Conservation (phyloP, 2,797 vertebrate genomes). For the Euthynnus affinis region DNA sequence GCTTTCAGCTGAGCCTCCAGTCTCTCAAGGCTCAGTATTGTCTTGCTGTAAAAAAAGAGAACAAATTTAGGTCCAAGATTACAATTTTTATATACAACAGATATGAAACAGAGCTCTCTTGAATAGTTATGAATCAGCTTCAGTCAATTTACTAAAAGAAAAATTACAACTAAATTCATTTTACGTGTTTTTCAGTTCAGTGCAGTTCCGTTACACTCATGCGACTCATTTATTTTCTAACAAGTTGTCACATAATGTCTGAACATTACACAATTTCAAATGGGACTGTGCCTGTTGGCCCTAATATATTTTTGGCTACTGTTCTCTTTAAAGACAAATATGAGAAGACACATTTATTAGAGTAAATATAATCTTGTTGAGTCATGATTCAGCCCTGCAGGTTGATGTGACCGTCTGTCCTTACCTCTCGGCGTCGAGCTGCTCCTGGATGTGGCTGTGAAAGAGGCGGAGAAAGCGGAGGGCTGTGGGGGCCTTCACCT, state of each 20-base stretch:
- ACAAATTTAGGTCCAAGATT: constrained; percentile 36
- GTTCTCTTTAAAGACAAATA: constrained; percentile 55
- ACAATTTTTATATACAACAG: background rate
- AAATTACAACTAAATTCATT: background rate
- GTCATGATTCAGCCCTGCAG: constrained; percentile 61
- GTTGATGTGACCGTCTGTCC: constrained; percentile 50
- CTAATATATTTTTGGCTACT: constrained; percentile 48
- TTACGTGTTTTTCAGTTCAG: background rate
- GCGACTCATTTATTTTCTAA: constrained; percentile 10
- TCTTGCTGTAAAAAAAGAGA: constrained; percentile 82
- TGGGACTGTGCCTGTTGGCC: constrained; percentile 15
- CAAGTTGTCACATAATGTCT: constrained; percentile 13
- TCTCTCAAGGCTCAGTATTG: constrained; percentile 90
- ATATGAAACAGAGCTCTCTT: background rate
- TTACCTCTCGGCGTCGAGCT: constrained; percentile 90
- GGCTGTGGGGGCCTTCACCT: constrained; percentile 93
- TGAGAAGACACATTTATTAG: constrained; percentile 54
- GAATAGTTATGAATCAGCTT: background rate
- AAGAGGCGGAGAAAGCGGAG: constrained; percentile 93
- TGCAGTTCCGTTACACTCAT: background rate
- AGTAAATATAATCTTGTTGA: constrained; percentile 63
- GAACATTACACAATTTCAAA: constrained; percentile 31
- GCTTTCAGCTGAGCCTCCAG: constrained; percentile 96
- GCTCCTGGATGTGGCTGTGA: constrained; percentile 88
- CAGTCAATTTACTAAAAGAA: background rate